These are phyloP conservation scores for Aphidoletes aphidimyza DNA, from an alignment of 2,888 invertebrate species.

Conservation along the genomic window DNA sequence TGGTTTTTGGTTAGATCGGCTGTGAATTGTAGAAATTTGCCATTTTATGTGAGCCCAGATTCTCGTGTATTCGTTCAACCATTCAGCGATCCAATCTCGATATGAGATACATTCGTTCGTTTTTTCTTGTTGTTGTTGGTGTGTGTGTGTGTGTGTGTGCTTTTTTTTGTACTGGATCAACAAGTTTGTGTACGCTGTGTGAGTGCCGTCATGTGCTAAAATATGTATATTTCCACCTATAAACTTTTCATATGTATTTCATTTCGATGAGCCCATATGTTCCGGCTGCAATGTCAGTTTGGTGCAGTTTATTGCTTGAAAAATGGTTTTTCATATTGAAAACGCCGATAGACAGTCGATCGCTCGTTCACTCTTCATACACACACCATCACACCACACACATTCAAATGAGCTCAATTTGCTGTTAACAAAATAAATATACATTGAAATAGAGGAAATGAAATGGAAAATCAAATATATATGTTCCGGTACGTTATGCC, in stretches of 20 bases:
- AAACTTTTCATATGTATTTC: background rate
- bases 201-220: constrained; percentile 8
- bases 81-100: too few species aligned
- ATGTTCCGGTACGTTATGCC: constrained; percentile 18
- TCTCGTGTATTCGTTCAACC: too few species aligned
- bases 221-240: constrained; percentile 1
- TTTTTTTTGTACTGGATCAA: background rate
- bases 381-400: background rate
- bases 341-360: too few species aligned
- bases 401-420: background rate
- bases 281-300: background rate
- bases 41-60: too few species aligned
- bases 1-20: too few species aligned
- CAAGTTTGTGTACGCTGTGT: background rate
- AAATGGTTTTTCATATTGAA: too few species aligned
- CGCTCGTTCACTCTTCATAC: too few species aligned
- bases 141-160: too few species aligned
- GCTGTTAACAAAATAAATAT: constrained; percentile 13
- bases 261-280: background rate
- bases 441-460: constrained; percentile 26
- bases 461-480: constrained; percentile 36
- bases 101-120: background rate
- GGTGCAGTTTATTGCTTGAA: background rate
- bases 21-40: too few species aligned
- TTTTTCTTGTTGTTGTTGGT: background rate